phyloP scores from a whole-genome alignment of 1,140 invertebrate species.

The Eulimnadia texana region DNA sequence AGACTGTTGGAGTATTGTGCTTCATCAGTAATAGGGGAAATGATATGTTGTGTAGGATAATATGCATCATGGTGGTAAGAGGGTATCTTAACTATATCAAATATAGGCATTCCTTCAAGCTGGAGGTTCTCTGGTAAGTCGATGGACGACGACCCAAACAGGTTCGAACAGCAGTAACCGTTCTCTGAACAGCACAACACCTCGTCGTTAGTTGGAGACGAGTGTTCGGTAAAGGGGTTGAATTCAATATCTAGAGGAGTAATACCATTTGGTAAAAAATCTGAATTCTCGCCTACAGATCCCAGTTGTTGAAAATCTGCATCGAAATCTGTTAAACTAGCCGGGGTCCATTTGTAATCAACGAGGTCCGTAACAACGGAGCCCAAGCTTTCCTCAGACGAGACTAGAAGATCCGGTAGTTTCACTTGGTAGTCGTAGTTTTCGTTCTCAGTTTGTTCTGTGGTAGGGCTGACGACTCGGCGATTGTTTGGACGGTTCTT shows the following conservation, averaged over 20 bases:
- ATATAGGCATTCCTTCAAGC: not conserved
- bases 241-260: conserved; percentile 7
- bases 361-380: too few species aligned
- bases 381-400: too few species aligned
- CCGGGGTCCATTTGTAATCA: too few species aligned
- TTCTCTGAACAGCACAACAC: conserved; percentile 8
- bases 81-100: too few species aligned
- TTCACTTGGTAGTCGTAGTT: too few species aligned
- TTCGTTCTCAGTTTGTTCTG: too few species aligned
- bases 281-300: not conserved
- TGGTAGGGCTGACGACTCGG: too few species aligned
- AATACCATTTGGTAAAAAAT: not conserved
- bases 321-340: not conserved
- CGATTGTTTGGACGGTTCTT: not conserved
- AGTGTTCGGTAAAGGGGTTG: conserved; percentile 3
- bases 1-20: not conserved
- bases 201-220: conserved; percentile 11
- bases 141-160: conserved; percentile 1
- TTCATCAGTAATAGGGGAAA: not conserved
- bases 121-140: conserved; percentile 5
- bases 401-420: too few species aligned
- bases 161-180: conserved; percentile 3
- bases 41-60: not conserved
- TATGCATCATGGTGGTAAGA: too few species aligned
- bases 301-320: conserved; percentile 1